Evolutionary conservation across 2,113 vertebrate species (phyloP).

Genomic region (Felis catus): DNA sequence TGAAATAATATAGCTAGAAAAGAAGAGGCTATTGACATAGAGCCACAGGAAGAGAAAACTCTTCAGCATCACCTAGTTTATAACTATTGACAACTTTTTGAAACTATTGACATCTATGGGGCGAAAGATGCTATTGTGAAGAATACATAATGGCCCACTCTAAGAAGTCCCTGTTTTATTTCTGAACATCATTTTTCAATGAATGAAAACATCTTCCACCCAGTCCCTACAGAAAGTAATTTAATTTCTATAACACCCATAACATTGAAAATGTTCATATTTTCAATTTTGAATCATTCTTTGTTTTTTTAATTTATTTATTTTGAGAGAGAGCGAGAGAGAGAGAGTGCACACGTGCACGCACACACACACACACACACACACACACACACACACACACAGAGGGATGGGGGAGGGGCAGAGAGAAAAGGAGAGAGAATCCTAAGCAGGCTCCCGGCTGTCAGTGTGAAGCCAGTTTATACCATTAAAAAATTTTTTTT

Average conservation of each 20-base stretch:
- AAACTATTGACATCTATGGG: background rate
- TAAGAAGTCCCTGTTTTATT: background rate
- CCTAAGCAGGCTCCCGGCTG: too few relatives aligned
- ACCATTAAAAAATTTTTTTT: too few relatives aligned
- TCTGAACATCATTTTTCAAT: background rate
- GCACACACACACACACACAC: too few relatives aligned
- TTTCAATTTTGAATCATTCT: background rate
- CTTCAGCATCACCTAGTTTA: background rate
- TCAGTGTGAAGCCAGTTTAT: too few relatives aligned
- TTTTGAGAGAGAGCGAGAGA: too few relatives aligned
- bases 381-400: too few relatives aligned
- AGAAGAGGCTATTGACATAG: background rate
- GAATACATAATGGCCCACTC: background rate
- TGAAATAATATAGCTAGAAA: background rate
- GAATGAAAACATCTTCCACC: background rate
- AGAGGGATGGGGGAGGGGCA: too few relatives aligned
- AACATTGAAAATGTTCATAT: background rate
- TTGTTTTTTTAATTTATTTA: background rate
- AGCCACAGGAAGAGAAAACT: background rate
- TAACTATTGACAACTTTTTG: background rate
- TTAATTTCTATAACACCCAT: background rate
- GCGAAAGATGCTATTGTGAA: background rate
- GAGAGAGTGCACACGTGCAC: too few relatives aligned
- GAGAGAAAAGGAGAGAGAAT: too few relatives aligned
- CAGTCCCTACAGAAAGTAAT: background rate